Evolutionary conservation across 2,797 vertebrate genomes (phyloP).

Genomic region (Melanotaenia nigrans): DNA sequence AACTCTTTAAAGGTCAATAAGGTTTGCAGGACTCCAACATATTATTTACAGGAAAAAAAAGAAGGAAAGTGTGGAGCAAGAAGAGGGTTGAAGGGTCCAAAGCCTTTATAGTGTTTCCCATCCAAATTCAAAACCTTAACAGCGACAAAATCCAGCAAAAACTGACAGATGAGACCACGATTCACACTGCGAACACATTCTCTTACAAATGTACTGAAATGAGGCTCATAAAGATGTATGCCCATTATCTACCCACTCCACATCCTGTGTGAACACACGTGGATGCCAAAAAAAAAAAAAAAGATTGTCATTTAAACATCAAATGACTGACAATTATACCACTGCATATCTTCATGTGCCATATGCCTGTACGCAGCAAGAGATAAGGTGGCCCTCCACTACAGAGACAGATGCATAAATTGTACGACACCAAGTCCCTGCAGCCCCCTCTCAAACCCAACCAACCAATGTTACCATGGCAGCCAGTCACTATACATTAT

Average conservation of each 20-base stretch:
- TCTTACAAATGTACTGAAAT: constrained; percentile 8
- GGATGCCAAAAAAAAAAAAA: constrained; percentile 50
- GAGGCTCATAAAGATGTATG: constrained; percentile 33
- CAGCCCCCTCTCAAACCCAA: constrained; percentile 37
- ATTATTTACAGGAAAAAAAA: constrained; percentile 15
- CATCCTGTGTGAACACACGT: constrained; percentile 35
- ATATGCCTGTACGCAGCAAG: constrained; percentile 57
- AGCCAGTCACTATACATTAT: constrained; percentile 75
- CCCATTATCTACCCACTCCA: constrained; percentile 53
- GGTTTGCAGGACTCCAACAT: constrained; percentile 47
- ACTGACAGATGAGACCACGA: constrained; percentile 9
- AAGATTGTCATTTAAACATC: constrained; percentile 35
- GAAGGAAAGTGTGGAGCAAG: background rate
- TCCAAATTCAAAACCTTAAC: constrained; percentile 23
- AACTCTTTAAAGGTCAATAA: constrained; percentile 65
- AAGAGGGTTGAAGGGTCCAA: background rate
- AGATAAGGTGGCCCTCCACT: constrained; percentile 65
- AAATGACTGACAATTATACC: constrained; percentile 56
- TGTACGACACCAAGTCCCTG: background rate
- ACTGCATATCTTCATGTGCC: constrained; percentile 70
- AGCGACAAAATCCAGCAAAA: constrained; percentile 3
- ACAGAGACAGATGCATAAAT: constrained; percentile 47
- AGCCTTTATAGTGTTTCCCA: constrained; percentile 7
- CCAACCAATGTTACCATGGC: constrained; percentile 70
- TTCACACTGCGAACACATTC: constrained; percentile 6